Percentiles rank a stretch among this genome's conserved stretches.
Conservation (phyloP, 2,888 invertebrate species). For the Drosophila merina region DNA sequence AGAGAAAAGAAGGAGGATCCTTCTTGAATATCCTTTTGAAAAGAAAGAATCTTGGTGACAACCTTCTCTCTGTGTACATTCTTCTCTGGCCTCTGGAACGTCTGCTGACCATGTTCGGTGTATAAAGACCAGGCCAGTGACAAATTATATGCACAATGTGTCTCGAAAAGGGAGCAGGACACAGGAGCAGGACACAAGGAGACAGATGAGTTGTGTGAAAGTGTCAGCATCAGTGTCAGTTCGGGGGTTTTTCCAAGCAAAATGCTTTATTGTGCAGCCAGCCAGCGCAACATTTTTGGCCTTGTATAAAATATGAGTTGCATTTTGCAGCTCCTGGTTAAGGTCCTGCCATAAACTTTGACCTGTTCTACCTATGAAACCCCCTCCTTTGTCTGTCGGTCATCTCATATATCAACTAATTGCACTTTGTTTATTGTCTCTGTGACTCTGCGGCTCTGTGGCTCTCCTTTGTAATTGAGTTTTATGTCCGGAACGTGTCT, state of each 20-base stretch:
- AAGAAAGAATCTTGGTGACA: too few species aligned
- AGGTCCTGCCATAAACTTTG: conserved; percentile 37
- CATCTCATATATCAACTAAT: conserved; percentile 51
- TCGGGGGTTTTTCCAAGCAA: conserved; percentile 38
- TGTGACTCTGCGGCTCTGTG: conserved; percentile 4
- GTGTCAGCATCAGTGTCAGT: conserved; percentile 60
- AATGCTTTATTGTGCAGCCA: conserved; percentile 47
- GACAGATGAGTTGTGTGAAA: conserved; percentile 54
- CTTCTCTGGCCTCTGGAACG: not conserved
- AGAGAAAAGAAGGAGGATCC: not conserved
- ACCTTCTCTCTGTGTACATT: not conserved
- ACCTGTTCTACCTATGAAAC: conserved; percentile 34
- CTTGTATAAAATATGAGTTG: conserved; percentile 47
- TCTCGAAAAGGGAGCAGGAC: not conserved
- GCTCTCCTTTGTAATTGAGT: conserved; percentile 32
- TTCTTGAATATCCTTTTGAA: too few species aligned
- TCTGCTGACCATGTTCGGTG: conserved; percentile 32
- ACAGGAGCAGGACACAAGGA: conserved; percentile 3
- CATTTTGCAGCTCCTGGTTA: conserved; percentile 29
- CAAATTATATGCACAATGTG: conserved; percentile 58
- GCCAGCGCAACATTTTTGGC: conserved; percentile 40
- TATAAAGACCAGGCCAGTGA: conserved; percentile 55
- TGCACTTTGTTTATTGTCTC: conserved; percentile 44
- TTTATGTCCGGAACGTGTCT: conserved; percentile 34
- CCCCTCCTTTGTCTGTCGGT: not conserved